Evolutionary conservation across 2,888 invertebrate species (phyloP), one percentile per base, ranked within the genome.

Genomic region (Megastigmus dorsalis): DNA sequence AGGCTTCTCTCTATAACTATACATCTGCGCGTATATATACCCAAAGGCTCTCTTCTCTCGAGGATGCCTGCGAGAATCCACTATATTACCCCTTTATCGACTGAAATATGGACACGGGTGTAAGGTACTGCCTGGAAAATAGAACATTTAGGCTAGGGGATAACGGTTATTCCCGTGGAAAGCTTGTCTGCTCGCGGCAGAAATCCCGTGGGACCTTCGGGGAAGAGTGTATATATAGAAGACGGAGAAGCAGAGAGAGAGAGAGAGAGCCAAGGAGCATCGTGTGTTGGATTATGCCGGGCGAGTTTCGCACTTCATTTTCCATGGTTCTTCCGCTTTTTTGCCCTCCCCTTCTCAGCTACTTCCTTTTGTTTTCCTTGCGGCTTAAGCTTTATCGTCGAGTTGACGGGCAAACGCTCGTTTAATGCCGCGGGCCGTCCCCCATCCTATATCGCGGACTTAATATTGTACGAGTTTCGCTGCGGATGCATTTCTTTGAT

Each of bases 41-140:
- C 69, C 69, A 73, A 63, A 75, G 63, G 75, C 50, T 41, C 13
- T 43, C n/a, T n/a, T n/a, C 30, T 36, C 57, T 52, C 70, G 69
- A 48, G n/a, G n/a, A 71, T 78, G 59, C 60, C 38, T 76, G 50
- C 54, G 63, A 71, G 75, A 79, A 78, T 81, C 77, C 76, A 75
- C 73, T 80, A 78, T 78, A 80, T 80, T 80, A 81, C 72, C 79
- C n/a, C 77, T 83, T 83, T 82, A 81, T 81, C 81, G 79, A 68
- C 54, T 78, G 77, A 80, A 80, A 81, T 80, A 82, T 82, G 80
- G 79, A 80, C 79, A 77, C 68, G 73, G 77, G 77, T 69, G 26
- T 81, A 81, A 81, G 79, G 63, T 75, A 72, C 52, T 63, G 70
- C 50, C 65, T 74, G 82, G 74, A 78, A 79, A 81, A 82, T 81